Evolutionary conservation across 2,113 vertebrate genomes (phyloP).

Genomic region (Amblyopsis rosae): DNA sequence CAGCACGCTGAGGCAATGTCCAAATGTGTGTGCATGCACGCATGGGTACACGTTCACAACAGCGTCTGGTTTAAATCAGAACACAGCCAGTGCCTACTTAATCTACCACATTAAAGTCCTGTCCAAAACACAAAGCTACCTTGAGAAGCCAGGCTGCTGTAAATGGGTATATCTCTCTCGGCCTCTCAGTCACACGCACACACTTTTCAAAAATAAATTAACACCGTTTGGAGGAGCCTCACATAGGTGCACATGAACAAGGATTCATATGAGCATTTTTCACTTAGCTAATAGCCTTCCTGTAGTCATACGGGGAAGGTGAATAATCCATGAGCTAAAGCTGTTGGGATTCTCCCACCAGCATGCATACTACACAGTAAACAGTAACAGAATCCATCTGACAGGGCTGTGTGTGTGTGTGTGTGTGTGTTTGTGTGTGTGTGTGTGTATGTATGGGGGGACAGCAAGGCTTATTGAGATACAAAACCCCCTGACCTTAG

Average conservation of each 20-base stretch:
- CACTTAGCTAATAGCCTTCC: conserved; percentile 52
- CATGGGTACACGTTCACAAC: conserved; percentile 6
- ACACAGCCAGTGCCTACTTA: conserved; percentile 41
- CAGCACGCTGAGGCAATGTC: background rate
- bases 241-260: background rate
- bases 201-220: conserved; percentile 20
- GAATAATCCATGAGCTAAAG: conserved; percentile 54
- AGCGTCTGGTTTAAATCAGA: conserved; percentile 66
- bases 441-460: background rate
- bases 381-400: conserved; percentile 58
- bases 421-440: background rate
- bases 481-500: background rate
- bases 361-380: conserved; percentile 16
- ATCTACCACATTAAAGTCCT: conserved; percentile 57
- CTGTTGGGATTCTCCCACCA: conserved; percentile 37
- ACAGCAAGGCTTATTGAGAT: background rate
- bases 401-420: conserved; percentile 18
- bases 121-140: conserved; percentile 32
- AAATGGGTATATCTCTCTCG: too few relatives aligned
- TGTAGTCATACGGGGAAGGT: conserved; percentile 46
- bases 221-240: conserved; percentile 6
- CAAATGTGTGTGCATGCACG: conserved; percentile 5
- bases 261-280: conserved; percentile 27
- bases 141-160: conserved; percentile 10
- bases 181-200: too few relatives aligned